Conservation (phyloP, 1,140 invertebrate genomes). For the Adelges cooleyi region DNA sequence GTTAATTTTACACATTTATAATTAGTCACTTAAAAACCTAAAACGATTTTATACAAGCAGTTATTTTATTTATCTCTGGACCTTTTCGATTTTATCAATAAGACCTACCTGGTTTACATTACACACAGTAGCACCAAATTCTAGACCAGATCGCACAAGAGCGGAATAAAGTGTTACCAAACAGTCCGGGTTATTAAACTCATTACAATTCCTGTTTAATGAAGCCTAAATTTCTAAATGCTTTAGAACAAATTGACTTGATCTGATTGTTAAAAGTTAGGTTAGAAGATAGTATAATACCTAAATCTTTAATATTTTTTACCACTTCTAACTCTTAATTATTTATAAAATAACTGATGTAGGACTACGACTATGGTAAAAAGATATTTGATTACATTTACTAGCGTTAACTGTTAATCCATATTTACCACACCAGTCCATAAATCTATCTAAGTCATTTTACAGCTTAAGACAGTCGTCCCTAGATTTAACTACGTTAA, state of each 20-base stretch:
- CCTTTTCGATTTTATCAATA: too few species aligned
- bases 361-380: neutral
- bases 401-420: too few species aligned
- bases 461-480: neutral
- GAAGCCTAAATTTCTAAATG: neutral
- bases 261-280: neutral
- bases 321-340: neutral
- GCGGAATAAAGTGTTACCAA: neutral
- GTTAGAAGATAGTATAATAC: neutral
- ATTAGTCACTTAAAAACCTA: too few species aligned
- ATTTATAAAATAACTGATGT: neutral
- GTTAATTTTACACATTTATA: too few species aligned
- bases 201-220: neutral
- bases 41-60: too few species aligned
- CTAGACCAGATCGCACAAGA: too few species aligned
- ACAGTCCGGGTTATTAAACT: neutral
- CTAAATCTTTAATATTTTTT: too few species aligned
- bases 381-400: too few species aligned
- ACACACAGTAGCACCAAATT: too few species aligned
- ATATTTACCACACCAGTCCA: too few species aligned
- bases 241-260: neutral
- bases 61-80: too few species aligned
- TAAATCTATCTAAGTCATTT: neutral
- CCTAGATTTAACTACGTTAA: neutral
- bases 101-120: too few species aligned